phyloP scores from a whole-genome alignment of 2,888 invertebrate species.

The Lagria hirta region DNA sequence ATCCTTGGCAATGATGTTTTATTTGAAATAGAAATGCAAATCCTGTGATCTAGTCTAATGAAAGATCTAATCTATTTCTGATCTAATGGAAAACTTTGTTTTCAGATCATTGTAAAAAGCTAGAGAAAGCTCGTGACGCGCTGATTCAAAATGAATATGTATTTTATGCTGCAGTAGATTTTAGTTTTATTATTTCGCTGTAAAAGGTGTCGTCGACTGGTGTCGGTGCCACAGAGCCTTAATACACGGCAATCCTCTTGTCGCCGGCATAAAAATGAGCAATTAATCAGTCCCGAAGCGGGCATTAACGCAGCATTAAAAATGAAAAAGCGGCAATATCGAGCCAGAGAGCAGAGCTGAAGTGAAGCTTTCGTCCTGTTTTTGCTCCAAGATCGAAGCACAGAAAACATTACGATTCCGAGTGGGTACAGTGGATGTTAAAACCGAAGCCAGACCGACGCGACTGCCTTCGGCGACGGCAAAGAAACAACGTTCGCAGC shows the following conservation, averaged over 20 bases:
- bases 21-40: too few relatives aligned
- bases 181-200: too few relatives aligned
- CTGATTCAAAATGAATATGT: too few relatives aligned
- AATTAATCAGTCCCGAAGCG: conserved; percentile 25
- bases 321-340: conserved; percentile 36
- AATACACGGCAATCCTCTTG: conserved; percentile 24
- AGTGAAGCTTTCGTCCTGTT: conserved; percentile 41
- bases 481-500: conserved; percentile 47
- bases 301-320: conserved; percentile 29
- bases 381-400: conserved; percentile 30
- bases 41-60: too few relatives aligned
- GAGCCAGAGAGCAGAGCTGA: conserved; percentile 20
- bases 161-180: too few relatives aligned
- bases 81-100: too few relatives aligned
- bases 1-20: too few relatives aligned
- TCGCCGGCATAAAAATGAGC: conserved; percentile 11
- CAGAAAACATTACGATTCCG: conserved; percentile 43
- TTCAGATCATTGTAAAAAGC: too few relatives aligned
- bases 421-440: conserved; percentile 42
- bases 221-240: conserved; percentile 1
- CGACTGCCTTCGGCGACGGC: conserved; percentile 47
- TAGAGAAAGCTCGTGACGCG: too few relatives aligned
- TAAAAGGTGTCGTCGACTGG: background rate
- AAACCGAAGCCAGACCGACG: conserved; percentile 47
- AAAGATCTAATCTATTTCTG: too few relatives aligned